Base-by-base conservation (phyloP, 2,888 invertebrate species). In the Limulus polyphemus region DNA sequence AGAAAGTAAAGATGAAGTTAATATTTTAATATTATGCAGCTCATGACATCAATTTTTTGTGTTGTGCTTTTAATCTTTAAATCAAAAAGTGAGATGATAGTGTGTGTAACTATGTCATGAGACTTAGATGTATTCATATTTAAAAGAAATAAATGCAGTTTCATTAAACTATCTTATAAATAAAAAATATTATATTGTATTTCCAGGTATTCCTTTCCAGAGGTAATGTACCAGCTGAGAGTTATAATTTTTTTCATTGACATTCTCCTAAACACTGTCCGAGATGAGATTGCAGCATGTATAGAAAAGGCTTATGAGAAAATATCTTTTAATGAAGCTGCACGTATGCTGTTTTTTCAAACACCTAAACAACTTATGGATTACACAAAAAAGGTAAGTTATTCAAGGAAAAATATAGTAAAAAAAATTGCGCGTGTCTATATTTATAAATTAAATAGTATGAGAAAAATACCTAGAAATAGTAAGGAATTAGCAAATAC, bases 161-260 rank as follows among this genome's bases (percentile, higher is more conserved):
- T 13, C 14, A 17, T 16, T 14, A 3, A 55, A 55, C 13, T 55
- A 16, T 17, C 7, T 55, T 16, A 55, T 14, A 47, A 59, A 5
- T 62, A 14, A 13, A 10, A 56, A 55, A 60, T n/a, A 59, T 68
- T 67, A 58, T 58, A 13, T 77, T 77, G 67, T 69, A 79, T 79
- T 54, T 54, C 16, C 67, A 77, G 77, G 90, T 93, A 61, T 93
- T 93, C 74, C 81, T 91, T 70, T 91, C 91, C 1, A 90, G 91
- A 81, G 92, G 88, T 46, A 94, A 93, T 77, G 95, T 98, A 9
- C 98, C 99, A 64, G 92, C 97, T 0, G 89, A 90, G 67, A 90
- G 88, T 67, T 99, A 98, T 78, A 92, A 89, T 67, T 87, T 93
- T n/a, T 71, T 99, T 99, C 77, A 97, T 99, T 83, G 93, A 98